Conservation (phyloP, 2,113 vertebrate species). For the Bagarius yarrelli region DNA sequence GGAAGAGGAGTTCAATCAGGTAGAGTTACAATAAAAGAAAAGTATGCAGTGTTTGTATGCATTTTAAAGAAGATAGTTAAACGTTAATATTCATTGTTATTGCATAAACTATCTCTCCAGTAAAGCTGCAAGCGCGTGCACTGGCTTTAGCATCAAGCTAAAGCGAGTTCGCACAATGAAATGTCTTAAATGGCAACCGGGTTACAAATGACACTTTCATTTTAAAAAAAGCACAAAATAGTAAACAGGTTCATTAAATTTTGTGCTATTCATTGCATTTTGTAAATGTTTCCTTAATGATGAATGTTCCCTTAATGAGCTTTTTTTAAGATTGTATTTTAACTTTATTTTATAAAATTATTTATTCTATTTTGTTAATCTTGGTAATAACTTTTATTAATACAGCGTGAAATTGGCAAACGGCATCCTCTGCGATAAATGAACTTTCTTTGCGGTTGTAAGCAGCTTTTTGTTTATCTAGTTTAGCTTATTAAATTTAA, state of each 20-base stretch:
- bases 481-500: no score
- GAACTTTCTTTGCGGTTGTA: no score
- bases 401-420: no score
- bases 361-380: neutral
- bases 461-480: no score
- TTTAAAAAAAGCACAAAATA: neutral
- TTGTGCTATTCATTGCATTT: constrained; percentile 58
- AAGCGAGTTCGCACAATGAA: constrained; percentile 29
- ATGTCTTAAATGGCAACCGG: neutral
- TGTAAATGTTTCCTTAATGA: no score
- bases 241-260: constrained; percentile 68
- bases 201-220: neutral
- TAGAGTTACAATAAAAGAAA: constrained; percentile 52
- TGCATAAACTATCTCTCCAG: no score
- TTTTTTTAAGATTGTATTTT: no score
- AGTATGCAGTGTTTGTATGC: no score
- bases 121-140: neutral
- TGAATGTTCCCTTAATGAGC: no score
- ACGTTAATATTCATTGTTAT: neutral
- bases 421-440: no score
- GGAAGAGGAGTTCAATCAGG: constrained; percentile 95
- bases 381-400: no score
- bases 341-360: no score
- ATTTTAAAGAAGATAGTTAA: neutral
- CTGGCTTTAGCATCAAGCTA: neutral